phyloP scores from a whole-genome alignment of 2,888 invertebrate genomes.

The Cartodere bifasciata region DNA sequence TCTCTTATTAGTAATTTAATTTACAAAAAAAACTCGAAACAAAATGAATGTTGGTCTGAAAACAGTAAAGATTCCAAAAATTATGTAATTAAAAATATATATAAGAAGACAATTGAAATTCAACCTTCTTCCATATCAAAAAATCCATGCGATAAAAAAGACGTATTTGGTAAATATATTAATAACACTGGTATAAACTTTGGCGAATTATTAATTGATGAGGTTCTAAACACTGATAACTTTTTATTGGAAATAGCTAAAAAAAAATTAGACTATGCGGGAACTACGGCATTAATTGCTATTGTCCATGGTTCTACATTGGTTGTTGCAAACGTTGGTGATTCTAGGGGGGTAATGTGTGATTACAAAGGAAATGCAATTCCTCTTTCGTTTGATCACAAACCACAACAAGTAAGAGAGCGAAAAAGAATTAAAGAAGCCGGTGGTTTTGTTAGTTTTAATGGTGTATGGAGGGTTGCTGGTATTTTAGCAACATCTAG shows the following conservation, averaged over 20 bases:
- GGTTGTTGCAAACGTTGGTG: constrained; percentile 92
- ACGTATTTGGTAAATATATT: constrained; percentile 51
- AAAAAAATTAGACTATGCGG: constrained; percentile 61
- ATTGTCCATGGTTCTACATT: constrained; percentile 69
- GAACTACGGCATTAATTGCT: constrained; percentile 87
- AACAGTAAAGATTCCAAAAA: constrained; percentile 19
- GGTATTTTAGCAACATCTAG: constrained; percentile 90
- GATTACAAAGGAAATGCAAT: constrained; percentile 81
- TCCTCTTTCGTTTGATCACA: constrained; percentile 90
- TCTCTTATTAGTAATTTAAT: constrained; percentile 58
- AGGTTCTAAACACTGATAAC: constrained; percentile 74
- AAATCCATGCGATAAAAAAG: constrained; percentile 36
- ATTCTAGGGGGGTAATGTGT: constrained; percentile 92
- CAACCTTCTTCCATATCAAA: constrained; percentile 38
- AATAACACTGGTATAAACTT: constrained; percentile 61
- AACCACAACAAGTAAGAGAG: constrained; percentile 92
- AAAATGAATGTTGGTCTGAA: constrained; percentile 40
- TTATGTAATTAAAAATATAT: constrained; percentile 23
- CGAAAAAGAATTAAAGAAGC: constrained; percentile 86
- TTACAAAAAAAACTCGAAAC: constrained; percentile 46
- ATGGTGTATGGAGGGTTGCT: constrained; percentile 93
- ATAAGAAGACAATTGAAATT: constrained; percentile 46
- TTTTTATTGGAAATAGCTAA: constrained; percentile 73
- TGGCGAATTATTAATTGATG: constrained; percentile 71
- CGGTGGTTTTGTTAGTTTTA: constrained; percentile 89